These are phyloP conservation scores for Prinia subflava DNA, from an alignment of 2,113 vertebrate species.

Conservation along the genomic window DNA sequence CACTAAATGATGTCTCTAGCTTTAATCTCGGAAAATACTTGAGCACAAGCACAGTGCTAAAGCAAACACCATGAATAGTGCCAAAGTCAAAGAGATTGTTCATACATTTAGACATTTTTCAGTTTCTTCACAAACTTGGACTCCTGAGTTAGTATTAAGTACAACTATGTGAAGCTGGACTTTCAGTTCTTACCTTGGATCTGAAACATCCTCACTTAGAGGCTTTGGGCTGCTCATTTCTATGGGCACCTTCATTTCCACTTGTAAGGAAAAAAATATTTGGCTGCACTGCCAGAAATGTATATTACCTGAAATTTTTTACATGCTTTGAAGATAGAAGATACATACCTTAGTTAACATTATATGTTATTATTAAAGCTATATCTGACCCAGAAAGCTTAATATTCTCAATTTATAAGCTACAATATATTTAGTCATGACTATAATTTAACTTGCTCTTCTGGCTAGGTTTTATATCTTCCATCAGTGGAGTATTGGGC, in stretches of 20 bases:
- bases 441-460: background rate
- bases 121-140: background rate
- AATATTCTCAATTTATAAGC: background rate
- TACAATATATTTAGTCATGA: background rate
- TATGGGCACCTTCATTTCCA: background rate
- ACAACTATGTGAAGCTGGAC: background rate
- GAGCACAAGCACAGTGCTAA: background rate
- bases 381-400: background rate
- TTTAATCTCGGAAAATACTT: background rate
- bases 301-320: background rate
- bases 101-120: background rate
- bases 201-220: background rate
- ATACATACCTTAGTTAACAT: background rate
- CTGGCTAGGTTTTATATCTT: background rate
- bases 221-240: background rate
- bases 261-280: background rate
- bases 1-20: background rate
- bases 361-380: background rate
- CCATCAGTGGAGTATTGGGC: background rate
- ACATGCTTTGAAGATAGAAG: background rate
- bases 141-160: background rate
- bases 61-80: background rate
- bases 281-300: background rate
- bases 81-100: background rate
- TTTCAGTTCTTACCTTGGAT: background rate